Conservation (phyloP, 2,888 invertebrate species). For the Leucozona laternaria region DNA sequence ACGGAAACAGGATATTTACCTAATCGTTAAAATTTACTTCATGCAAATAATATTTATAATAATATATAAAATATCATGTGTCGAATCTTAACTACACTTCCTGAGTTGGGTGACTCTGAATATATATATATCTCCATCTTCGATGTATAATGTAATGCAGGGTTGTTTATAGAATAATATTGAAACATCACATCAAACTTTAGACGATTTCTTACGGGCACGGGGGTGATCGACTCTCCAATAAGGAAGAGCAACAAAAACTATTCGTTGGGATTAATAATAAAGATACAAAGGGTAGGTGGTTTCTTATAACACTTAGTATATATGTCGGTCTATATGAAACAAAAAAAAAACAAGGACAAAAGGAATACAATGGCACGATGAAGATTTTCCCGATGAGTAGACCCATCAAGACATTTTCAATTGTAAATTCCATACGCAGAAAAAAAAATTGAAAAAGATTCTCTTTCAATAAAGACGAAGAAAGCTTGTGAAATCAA, state of each 20-base stretch:
- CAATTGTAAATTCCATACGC: constrained; percentile 67
- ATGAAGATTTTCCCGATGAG: constrained; percentile 65
- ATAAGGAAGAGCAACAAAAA: constrained; percentile 21
- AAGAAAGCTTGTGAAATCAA: constrained; percentile 14
- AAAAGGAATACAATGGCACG: constrained; percentile 27
- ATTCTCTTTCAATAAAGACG: background rate
- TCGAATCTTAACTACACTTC: constrained; percentile 69
- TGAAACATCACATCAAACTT: constrained; percentile 65
- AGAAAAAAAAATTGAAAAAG: constrained; percentile 43
- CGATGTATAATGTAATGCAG: constrained; percentile 10
- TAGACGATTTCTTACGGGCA: constrained; percentile 26
- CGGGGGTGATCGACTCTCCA: background rate
- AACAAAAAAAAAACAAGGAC: background rate
- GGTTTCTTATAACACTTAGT: background rate
- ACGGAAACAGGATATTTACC: constrained; percentile 70
- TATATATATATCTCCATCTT: constrained; percentile 4
- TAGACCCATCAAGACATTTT: constrained; percentile 70
- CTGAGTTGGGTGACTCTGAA: constrained; percentile 21
- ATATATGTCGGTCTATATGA: background rate
- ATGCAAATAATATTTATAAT: constrained; percentile 57
- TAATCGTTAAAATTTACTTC: constrained; percentile 52
- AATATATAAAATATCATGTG: constrained; percentile 57
- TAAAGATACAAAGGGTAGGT: constrained; percentile 23
- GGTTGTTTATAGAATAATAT: constrained; percentile 47
- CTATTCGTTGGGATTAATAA: constrained; percentile 58